These are phyloP conservation scores for Trachelus tabidus DNA, from an alignment of 2,888 invertebrate species.

Conservation along the genomic window DNA sequence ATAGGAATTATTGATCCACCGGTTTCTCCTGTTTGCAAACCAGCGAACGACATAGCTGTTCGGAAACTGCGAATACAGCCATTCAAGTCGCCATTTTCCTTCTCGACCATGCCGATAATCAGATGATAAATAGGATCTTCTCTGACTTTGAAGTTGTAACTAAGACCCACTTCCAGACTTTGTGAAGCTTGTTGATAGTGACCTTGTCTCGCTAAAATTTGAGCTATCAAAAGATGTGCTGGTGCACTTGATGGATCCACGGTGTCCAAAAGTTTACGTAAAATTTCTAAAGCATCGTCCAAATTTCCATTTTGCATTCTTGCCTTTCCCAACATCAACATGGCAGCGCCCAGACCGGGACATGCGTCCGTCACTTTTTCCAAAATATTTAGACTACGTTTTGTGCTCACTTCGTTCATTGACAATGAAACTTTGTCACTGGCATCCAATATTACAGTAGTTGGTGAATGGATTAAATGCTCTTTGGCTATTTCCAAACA, in stretches of 20 bases:
- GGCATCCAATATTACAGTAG: slow-evolving; percentile 36
- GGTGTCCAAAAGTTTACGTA: slow-evolving; percentile 79
- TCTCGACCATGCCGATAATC: slow-evolving; percentile 85
- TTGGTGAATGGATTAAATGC: slow-evolving; percentile 80
- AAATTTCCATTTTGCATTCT: slow-evolving; percentile 85
- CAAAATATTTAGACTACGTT: slow-evolving; percentile 75
- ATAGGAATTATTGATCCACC: slow-evolving; percentile 25
- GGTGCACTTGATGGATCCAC: slow-evolving; percentile 84
- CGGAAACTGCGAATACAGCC: slow-evolving; percentile 81
- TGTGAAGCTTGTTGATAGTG: slow-evolving; percentile 83
- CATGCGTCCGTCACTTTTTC: slow-evolving; percentile 81
- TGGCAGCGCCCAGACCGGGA: slow-evolving; percentile 79
- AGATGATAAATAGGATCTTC: slow-evolving; percentile 93
- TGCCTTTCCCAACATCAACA: slow-evolving; percentile 81
- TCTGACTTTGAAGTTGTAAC: slow-evolving; percentile 91
- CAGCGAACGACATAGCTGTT: slow-evolving; percentile 78
- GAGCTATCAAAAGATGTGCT: slow-evolving; percentile 87
- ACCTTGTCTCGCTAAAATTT: slow-evolving; percentile 80
- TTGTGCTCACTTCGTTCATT: slow-evolving; percentile 63
- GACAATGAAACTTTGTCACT: slow-evolving; percentile 19
- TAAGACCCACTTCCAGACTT: slow-evolving; percentile 88
- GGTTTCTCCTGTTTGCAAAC: slow-evolving; percentile 62
- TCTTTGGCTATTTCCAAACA: slow-evolving; percentile 82
- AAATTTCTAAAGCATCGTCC: slow-evolving; percentile 75
- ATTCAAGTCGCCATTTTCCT: slow-evolving; percentile 76